Conservation (phyloP, 2,797 vertebrate genomes). For the Malacoctenus gilli region DNA sequence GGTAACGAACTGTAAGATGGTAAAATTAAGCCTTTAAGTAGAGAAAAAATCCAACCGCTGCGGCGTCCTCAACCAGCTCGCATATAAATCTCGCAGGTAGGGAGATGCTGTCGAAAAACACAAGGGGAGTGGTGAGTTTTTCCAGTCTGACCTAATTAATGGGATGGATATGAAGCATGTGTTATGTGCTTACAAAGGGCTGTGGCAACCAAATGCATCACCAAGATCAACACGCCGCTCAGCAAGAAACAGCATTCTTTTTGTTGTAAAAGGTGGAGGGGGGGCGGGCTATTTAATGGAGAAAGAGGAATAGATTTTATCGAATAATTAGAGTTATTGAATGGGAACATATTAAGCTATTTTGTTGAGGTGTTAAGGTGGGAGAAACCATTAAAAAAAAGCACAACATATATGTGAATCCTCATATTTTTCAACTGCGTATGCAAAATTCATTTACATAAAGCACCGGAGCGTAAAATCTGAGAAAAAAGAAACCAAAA, state of each 20-base stretch:
- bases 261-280: constrained; percentile 37
- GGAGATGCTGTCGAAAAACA: constrained; percentile 69
- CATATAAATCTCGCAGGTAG: constrained; percentile 76
- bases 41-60: constrained; percentile 68
- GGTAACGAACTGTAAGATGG: constrained; percentile 66
- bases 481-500: no score
- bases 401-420: no score
- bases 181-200: constrained; percentile 70
- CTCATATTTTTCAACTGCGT: no score
- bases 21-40: constrained; percentile 69
- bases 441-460: no score
- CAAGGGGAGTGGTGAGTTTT: constrained; percentile 72
- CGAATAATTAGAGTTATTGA: no score
- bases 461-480: no score
- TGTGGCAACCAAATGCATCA: constrained; percentile 61
- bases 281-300: no score
- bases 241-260: constrained; percentile 58
- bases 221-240: constrained; percentile 63
- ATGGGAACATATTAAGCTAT: no score
- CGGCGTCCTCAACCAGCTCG: constrained; percentile 54
- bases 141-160: constrained; percentile 78
- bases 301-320: no score
- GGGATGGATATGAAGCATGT: constrained; percentile 70
- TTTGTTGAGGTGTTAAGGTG: no score
- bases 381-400: no score